phyloP scores from a whole-genome alignment of 2,797 vertebrate genomes.

The Enteromius mattozi region DNA sequence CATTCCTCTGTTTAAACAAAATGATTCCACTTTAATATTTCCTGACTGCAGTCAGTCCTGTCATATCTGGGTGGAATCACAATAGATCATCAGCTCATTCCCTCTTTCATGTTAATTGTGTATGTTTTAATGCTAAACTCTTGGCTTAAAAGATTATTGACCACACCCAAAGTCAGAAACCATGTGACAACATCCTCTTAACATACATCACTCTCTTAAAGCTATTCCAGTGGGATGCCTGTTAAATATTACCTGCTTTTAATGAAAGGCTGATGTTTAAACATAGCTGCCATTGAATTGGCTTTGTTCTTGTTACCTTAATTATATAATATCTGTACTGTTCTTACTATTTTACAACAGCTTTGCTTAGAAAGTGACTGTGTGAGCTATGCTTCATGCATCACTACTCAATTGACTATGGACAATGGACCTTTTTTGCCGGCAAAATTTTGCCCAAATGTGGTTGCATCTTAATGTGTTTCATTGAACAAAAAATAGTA shows the following conservation, averaged over 20 bases:
- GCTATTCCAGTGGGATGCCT: not conserved
- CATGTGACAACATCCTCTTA: not conserved
- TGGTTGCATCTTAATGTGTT: not conserved
- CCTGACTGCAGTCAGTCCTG: not conserved
- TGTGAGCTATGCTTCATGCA: not conserved
- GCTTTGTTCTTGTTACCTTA: conserved; percentile 5
- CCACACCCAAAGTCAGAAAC: conserved; percentile 6
- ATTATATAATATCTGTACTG: not conserved
- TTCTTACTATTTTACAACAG: not conserved
- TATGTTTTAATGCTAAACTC: conserved; percentile 17
- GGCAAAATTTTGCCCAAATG: not conserved
- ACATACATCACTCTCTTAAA: conserved; percentile 4
- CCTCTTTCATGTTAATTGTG: conserved; percentile 4
- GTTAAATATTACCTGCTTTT: not conserved
- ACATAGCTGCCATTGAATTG: not conserved
- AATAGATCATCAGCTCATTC: conserved; percentile 15
- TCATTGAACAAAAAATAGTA: not conserved
- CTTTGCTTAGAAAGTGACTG: conserved; percentile 11
- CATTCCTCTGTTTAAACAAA: conserved; percentile 13
- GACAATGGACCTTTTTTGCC: not conserved
- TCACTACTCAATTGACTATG: not conserved
- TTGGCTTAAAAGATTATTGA: conserved; percentile 4
- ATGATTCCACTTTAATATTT: conserved; percentile 2
- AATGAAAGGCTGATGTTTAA: not conserved
- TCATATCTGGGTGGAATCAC: conserved; percentile 23